phyloP scores from a whole-genome alignment of 1,140 invertebrate species.

The Pollicipes pollicipes region DNA sequence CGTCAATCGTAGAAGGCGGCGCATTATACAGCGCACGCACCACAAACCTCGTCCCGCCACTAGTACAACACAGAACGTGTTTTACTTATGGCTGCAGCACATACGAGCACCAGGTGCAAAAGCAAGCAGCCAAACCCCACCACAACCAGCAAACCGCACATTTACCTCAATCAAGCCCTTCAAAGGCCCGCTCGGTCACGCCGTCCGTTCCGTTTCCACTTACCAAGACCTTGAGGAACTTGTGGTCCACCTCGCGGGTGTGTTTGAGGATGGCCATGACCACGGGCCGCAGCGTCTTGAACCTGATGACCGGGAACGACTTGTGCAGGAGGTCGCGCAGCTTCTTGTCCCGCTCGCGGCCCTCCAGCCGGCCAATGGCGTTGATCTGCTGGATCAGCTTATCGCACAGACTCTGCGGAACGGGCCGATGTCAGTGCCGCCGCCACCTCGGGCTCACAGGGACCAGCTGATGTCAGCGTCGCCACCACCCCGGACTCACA shows the following conservation, averaged over 20 bases:
- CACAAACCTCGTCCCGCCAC: no score
- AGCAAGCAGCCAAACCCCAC: no score
- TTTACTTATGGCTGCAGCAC: no score
- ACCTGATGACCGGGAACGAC: conserved; percentile 81
- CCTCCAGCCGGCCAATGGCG: conserved; percentile 59
- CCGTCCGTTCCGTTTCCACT: conserved; percentile 10
- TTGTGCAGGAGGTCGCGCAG: conserved; percentile 78
- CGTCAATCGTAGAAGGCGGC: no score
- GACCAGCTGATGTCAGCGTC: not conserved
- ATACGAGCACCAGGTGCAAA: no score
- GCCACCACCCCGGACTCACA: not conserved
- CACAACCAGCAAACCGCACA: no score
- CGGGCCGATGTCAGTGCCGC: conserved; percentile 12
- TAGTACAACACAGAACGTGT: no score
- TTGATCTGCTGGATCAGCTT: conserved; percentile 73
- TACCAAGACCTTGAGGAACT: conserved; percentile 64
- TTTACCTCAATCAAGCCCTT: no score
- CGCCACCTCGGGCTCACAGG: conserved; percentile 1
- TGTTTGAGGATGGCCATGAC: conserved; percentile 89
- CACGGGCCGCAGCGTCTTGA: conserved; percentile 80
- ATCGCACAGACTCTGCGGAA: conserved; percentile 55
- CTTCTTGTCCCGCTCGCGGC: conserved; percentile 60
- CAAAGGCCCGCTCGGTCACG: no score
- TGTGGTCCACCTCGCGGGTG: conserved; percentile 81
- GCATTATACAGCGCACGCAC: no score